Base-by-base conservation (phyloP, 2,113 vertebrate species). In the Corvus hawaiiensis region DNA sequence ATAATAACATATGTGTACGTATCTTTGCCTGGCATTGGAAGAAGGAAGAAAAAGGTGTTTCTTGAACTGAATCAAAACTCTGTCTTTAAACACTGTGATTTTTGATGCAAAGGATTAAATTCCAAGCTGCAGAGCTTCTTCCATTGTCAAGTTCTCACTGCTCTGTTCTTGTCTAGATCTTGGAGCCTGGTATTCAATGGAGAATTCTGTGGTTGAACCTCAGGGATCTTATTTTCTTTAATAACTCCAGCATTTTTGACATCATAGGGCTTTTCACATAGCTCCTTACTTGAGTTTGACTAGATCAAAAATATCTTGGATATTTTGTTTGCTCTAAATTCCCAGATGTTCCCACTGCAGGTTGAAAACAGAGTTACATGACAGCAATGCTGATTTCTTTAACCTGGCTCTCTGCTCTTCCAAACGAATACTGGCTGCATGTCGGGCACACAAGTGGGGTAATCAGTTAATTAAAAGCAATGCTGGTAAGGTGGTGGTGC, bases 251-350 rank as follows among this genome's bases (percentile, higher is more conserved):
- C 9, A 39, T 58, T 77, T 44, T 28, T 75, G 49, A 79, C 17
- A 18, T 56, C 8, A 5, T 10, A 48, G 24, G 28, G 19, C 54
- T 33, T 39, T 69, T 54, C 16, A 28, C 8, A 3, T 27, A n/a
- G 44, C 23, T 61, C 27, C 12, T 27, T 44, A 33, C 18, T 39
- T 63, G 9, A 67, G 4, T 49, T 71, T 75, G 33, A 16, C 56
- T 83, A 75, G 84, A 83, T 51, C 24, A 46, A 92, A 94, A 92
- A 55, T 37, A 32, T 54, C 55, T 62, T n/a, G 55, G 84, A 7
- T 44, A 7, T 93, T 94, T 94, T 84, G 33, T 84, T 95, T 37
- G 39, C 64, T 84, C 32, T 80, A 71, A 69, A 32, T 95, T 94
- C 61, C 63, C 76, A 87, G 82, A 35, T 46, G 32, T 73, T 84